Evolutionary conservation across 1,140 invertebrate genomes (phyloP).

Genomic region (Goniozus legneri): DNA sequence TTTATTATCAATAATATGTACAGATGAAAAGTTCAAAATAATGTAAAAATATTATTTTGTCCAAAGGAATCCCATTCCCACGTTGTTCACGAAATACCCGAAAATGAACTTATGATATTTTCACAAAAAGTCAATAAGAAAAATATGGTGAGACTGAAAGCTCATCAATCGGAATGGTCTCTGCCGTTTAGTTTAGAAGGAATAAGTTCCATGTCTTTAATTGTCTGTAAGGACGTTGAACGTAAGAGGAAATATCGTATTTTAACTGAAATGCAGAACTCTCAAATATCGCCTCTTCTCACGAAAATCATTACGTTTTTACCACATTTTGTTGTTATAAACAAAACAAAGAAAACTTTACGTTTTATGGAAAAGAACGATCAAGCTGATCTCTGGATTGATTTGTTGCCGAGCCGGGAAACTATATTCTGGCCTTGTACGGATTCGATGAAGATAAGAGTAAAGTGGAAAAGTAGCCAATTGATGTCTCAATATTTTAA

Average conservation of each 20-base stretch:
- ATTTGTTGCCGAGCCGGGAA: constrained; percentile 67
- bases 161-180: constrained; percentile 72
- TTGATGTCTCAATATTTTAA: constrained; percentile 75
- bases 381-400: constrained; percentile 78
- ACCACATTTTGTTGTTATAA: constrained; percentile 79
- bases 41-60: constrained; percentile 19
- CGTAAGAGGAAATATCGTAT: constrained; percentile 63
- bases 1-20: not conserved
- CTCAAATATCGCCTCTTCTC: constrained; percentile 65
- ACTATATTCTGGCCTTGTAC: constrained; percentile 79
- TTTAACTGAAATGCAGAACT: constrained; percentile 59
- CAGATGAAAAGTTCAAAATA: not conserved
- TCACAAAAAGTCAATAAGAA: constrained; percentile 66
- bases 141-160: constrained; percentile 61
- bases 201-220: constrained; percentile 68
- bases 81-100: constrained; percentile 63
- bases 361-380: constrained; percentile 85
- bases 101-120: constrained; percentile 66
- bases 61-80: constrained; percentile 66
- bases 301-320: constrained; percentile 83
- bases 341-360: constrained; percentile 67
- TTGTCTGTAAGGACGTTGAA: constrained; percentile 69
- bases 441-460: constrained; percentile 74
- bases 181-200: constrained; percentile 69
- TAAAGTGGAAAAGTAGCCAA: constrained; percentile 74